These are phyloP conservation scores for Hipposideros armiger DNA, from an alignment of 2,113 vertebrate species.

Conservation along the genomic window DNA sequence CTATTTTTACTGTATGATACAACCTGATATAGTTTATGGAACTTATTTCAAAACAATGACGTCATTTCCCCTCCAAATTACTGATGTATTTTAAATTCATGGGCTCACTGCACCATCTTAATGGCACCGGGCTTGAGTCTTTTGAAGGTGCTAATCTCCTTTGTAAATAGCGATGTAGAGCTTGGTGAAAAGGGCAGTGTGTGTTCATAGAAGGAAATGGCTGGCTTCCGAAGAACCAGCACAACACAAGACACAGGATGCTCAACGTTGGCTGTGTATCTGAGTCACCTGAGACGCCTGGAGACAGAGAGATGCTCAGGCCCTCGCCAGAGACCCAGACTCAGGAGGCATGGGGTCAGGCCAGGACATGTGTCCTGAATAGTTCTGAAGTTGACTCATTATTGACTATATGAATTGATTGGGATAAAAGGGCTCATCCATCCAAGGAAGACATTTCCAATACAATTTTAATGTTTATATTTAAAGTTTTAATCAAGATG, in stretches of 20 bases:
- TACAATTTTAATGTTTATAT: not conserved
- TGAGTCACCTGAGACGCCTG: not conserved
- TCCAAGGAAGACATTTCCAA: slow-evolving; percentile 35
- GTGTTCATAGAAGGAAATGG: not conserved
- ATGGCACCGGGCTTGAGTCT: not conserved
- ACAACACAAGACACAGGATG: fast-evolving
- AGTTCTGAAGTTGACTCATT: not conserved
- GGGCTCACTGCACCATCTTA: not conserved
- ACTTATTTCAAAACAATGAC: slow-evolving; percentile 29
- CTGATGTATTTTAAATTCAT: slow-evolving; percentile 25
- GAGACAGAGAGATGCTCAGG: not conserved
- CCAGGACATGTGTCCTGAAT: not conserved
- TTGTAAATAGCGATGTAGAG: not conserved
- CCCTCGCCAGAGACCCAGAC: not conserved
- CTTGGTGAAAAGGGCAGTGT: not conserved
- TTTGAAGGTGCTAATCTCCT: not conserved
- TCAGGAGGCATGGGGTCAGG: too few relatives aligned
- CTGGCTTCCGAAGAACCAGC: not conserved
- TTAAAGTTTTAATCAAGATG: slow-evolving; percentile 51
- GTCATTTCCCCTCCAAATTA: not conserved
- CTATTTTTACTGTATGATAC: not conserved
- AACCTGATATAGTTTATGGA: not conserved
- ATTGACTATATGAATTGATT: slow-evolving; percentile 22
- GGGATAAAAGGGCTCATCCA: not conserved
- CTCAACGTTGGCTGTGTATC: fast-evolving